Evolutionary conservation across 2,797 vertebrate genomes (phyloP).

Genomic region (Phoeniculus purpureus): DNA sequence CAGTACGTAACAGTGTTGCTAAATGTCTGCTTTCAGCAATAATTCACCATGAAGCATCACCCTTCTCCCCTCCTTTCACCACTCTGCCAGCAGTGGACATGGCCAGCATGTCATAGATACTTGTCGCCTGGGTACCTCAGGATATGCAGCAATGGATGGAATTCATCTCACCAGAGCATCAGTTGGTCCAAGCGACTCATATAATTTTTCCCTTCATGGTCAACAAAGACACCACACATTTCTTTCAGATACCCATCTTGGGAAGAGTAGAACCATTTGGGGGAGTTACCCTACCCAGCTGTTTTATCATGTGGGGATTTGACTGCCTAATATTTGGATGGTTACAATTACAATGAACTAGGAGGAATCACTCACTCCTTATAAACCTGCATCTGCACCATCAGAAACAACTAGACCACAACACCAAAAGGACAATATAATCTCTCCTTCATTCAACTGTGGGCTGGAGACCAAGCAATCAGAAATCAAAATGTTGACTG

Average conservation of each 20-base stretch:
- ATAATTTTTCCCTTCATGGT: background rate
- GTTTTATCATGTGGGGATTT: background rate
- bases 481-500: background rate
- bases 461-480: fast-evolving
- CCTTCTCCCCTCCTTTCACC: background rate
- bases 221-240: background rate
- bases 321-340: background rate
- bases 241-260: background rate
- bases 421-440: background rate
- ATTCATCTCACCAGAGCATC: fast-evolving
- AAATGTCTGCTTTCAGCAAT: slow-evolving; percentile 32
- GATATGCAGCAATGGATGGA: too few species aligned
- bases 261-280: background rate
- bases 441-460: background rate
- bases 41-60: slow-evolving; percentile 11
- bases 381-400: background rate
- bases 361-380: background rate
- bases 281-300: background rate
- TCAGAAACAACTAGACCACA: background rate
- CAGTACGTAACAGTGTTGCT: background rate
- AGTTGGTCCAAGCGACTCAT: background rate
- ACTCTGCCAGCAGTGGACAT: slow-evolving; percentile 35
- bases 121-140: too few species aligned
- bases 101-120: slow-evolving; percentile 26
- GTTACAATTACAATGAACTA: background rate